Evolutionary conservation across 2,797 vertebrate species (phyloP).

Genomic region (Acanthurus tractus): DNA sequence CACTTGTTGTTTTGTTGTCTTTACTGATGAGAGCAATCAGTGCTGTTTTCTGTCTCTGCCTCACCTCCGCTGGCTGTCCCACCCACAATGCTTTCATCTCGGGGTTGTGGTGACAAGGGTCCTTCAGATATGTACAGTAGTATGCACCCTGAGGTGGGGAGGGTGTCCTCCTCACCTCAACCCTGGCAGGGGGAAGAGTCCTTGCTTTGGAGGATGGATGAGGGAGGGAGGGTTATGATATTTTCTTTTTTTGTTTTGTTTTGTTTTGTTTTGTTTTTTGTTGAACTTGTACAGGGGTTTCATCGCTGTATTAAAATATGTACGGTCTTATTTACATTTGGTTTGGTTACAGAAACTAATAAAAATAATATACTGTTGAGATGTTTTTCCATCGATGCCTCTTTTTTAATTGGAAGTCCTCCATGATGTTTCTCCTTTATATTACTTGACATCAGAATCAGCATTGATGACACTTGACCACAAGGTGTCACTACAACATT

Average conservation of each 20-base stretch:
- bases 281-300: constrained; percentile 99
- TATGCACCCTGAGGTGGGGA: constrained; percentile 87
- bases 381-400: constrained; percentile 45
- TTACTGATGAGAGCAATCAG: constrained; percentile 75
- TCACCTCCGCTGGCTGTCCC: constrained; percentile 72
- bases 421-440: not conserved
- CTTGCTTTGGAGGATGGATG: constrained; percentile 78
- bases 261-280: constrained; percentile 81
- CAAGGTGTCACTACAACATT: constrained; percentile 42
- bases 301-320: constrained; percentile 99
- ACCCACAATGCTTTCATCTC: constrained; percentile 76
- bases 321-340: constrained; percentile 99
- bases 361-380: constrained; percentile 99
- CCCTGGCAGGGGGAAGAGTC: constrained; percentile 80
- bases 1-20: constrained; percentile 73
- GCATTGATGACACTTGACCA: constrained; percentile 3
- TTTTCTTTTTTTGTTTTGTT: constrained; percentile 67
- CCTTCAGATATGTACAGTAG: constrained; percentile 82
- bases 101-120: constrained; percentile 65
- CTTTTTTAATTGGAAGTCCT: not conserved
- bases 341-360: constrained; percentile 99
- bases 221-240: constrained; percentile 79
- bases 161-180: constrained; percentile 86
- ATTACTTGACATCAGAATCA: not conserved
- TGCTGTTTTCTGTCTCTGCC: constrained; percentile 75